A percentile compares a stretch with the other conserved stretches of the same genome.
Evolutionary conservation across 2,888 invertebrate genomes (phyloP).

Genomic region (Trichogramma dendrolimi): DNA sequence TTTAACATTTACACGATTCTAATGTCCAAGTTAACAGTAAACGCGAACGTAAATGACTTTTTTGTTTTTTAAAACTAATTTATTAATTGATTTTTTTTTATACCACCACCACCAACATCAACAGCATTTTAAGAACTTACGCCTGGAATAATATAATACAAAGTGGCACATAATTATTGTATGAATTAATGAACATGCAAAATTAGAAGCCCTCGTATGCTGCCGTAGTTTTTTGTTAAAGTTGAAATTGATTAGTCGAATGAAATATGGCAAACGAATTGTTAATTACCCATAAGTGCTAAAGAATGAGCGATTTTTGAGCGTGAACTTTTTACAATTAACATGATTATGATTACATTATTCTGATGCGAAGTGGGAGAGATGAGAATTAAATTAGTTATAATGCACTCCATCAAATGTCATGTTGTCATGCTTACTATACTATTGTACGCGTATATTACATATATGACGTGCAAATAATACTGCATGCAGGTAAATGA

Average conservation of each 20-base stretch:
- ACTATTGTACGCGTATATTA: neutral
- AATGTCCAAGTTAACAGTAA: constrained; percentile 1
- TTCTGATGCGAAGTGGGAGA: constrained; percentile 27
- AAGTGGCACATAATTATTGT: too few species aligned
- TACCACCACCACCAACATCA: neutral
- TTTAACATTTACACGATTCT: constrained; percentile 18
- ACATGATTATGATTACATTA: neutral
- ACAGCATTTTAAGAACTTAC: too few species aligned
- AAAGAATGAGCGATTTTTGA: neutral
- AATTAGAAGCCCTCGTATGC: neutral
- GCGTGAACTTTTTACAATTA: constrained; percentile 20
- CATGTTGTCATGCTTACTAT: neutral
- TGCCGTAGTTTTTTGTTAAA: neutral
- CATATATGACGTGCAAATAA: too few species aligned
- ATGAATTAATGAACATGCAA: too few species aligned
- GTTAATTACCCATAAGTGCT: neutral
- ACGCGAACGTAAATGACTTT: too few species aligned
- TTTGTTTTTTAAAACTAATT: neutral
- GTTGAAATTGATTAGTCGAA: neutral
- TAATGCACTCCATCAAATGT: neutral
- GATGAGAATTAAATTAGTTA: constrained; percentile 19
- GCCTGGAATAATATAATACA: too few species aligned
- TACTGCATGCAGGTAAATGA: too few species aligned
- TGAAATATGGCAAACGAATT: neutral
- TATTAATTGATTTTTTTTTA: neutral